phyloP scores from a whole-genome alignment of 1,140 invertebrate species.

The Drosophila arawakana region DNA sequence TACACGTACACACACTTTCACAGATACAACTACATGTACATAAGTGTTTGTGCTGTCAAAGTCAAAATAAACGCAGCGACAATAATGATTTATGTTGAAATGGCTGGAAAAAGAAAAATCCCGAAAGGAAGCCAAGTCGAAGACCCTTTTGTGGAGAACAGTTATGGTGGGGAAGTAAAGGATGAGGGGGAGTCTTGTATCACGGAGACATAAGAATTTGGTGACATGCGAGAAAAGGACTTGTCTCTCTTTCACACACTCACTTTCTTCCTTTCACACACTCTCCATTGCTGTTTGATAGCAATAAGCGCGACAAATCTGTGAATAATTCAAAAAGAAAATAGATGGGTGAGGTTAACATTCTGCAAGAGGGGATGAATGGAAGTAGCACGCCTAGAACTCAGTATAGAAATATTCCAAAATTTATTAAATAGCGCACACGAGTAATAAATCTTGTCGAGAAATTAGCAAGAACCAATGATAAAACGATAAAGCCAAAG shows the following conservation, averaged over 20 bases:
- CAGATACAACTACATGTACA: slow-evolving; percentile 14
- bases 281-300: slow-evolving; percentile 19
- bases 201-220: slow-evolving; percentile 48
- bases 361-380: neutral
- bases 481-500: slow-evolving; percentile 16
- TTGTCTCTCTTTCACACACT: neutral
- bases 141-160: slow-evolving; percentile 18
- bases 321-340: slow-evolving; percentile 55
- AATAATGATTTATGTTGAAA: slow-evolving; percentile 70
- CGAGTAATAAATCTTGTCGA: slow-evolving; percentile 47
- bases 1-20: slow-evolving; percentile 4
- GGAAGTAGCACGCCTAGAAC: neutral
- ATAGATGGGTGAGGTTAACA: neutral
- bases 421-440: slow-evolving; percentile 39
- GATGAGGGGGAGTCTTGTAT: neutral
- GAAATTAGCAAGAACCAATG: neutral
- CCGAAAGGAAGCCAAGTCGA: slow-evolving; percentile 34
- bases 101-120: slow-evolving; percentile 32
- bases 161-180: neutral
- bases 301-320: slow-evolving; percentile 69
- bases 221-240: slow-evolving; percentile 52
- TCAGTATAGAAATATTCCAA: slow-evolving; percentile 35
- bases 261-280: neutral
- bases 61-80: slow-evolving; percentile 75
- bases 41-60: slow-evolving; percentile 72